phyloP scores from a whole-genome alignment of 1,140 invertebrate species.

The Helicoverpa armigera region DNA sequence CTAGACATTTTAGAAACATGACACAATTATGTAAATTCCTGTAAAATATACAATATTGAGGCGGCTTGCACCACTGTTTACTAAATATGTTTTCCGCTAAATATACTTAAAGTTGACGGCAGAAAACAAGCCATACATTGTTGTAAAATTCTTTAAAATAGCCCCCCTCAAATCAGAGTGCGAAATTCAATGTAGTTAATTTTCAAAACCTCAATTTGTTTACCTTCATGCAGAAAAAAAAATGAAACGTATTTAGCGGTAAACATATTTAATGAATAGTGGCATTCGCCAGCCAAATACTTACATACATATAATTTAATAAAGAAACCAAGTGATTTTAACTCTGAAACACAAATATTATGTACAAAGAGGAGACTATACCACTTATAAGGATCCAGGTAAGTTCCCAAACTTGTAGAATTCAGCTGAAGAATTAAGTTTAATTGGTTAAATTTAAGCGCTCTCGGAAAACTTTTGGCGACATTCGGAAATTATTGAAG shows the following conservation, averaged over 20 bases:
- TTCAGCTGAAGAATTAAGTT: background rate
- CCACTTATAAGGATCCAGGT: constrained; percentile 77
- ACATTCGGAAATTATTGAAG: background rate
- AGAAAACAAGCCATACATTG: too few relatives aligned
- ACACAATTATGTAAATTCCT: constrained; percentile 61
- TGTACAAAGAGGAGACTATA: constrained; percentile 75
- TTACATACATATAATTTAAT: constrained; percentile 37
- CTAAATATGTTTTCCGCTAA: too few relatives aligned
- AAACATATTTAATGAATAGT: too few relatives aligned
- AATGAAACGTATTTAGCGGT: too few relatives aligned
- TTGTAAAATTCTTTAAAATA: too few relatives aligned
- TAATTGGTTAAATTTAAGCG: constrained; percentile 17
- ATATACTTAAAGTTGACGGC: too few relatives aligned
- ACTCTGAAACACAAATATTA: constrained; percentile 55
- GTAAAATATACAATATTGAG: constrained; percentile 48
- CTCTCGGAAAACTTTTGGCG: background rate
- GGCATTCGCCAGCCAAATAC: background rate
- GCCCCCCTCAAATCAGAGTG: too few relatives aligned
- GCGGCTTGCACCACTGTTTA: too few relatives aligned
- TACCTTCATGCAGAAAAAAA: too few relatives aligned
- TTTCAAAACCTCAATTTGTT: too few relatives aligned
- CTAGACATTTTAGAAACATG: constrained; percentile 4
- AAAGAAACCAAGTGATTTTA: constrained; percentile 40
- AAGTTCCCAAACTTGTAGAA: constrained; percentile 51
- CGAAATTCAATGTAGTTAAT: too few relatives aligned